These are phyloP conservation scores for Abrostola tripartita DNA, from an alignment of 2,888 invertebrate genomes.

Conservation along the genomic window DNA sequence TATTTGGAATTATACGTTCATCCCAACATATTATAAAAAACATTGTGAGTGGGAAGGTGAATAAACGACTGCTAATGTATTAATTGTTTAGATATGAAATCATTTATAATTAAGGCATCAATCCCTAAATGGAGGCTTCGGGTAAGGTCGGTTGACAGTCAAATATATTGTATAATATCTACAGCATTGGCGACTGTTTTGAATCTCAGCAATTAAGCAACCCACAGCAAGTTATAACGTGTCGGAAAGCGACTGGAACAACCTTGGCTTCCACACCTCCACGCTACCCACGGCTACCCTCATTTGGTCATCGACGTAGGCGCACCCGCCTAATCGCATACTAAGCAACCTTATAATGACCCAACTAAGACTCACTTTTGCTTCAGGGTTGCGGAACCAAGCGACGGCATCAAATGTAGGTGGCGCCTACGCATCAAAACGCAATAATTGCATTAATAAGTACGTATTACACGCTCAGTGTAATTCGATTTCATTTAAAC, in stretches of 20 bases:
- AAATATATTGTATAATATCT: constrained; percentile 54
- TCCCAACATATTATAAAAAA: not conserved
- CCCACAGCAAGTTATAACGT: constrained; percentile 80
- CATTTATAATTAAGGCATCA: constrained; percentile 2
- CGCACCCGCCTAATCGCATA: constrained; percentile 79
- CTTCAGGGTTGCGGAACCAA: constrained; percentile 79
- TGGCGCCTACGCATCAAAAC: constrained; percentile 77
- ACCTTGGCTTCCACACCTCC: constrained; percentile 87
- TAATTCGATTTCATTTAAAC: constrained; percentile 53
- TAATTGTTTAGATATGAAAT: constrained; percentile 2
- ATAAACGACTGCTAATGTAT: not conserved
- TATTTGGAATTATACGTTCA: not conserved
- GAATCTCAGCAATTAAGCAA: constrained; percentile 82
- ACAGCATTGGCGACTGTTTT: constrained; percentile 71
- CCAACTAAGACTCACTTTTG: constrained; percentile 79
- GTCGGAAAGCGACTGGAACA: constrained; percentile 83
- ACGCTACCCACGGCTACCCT: constrained; percentile 86
- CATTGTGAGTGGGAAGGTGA: not conserved
- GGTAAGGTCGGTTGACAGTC: constrained; percentile 52
- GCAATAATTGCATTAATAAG: constrained; percentile 73
- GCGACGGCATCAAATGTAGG: constrained; percentile 72
- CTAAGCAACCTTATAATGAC: constrained; percentile 85
- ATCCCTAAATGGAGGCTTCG: constrained; percentile 28
- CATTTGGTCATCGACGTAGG: constrained; percentile 87
- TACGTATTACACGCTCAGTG: constrained; percentile 45